These are phyloP conservation scores for Tachystola acroxantha DNA, from an alignment of 2,888 invertebrate species.

Conservation along the genomic window DNA sequence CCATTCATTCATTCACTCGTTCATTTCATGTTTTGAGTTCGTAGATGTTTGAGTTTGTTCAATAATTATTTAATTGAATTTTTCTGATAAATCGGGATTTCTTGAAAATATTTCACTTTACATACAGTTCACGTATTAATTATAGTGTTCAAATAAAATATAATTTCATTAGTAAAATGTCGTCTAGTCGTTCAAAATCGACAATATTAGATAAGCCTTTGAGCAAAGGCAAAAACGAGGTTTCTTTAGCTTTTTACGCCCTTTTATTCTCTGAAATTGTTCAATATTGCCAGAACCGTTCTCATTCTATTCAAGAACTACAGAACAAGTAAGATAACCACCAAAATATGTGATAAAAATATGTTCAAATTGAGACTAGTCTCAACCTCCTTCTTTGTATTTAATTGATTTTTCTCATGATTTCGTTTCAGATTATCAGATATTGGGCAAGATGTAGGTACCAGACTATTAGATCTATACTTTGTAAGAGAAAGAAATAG, in stretches of 20 bases:
- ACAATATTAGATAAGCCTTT: slow-evolving; percentile 94
- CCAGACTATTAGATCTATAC: slow-evolving; percentile 94
- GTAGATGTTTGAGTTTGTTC: too few species aligned
- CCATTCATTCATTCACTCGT: too few species aligned
- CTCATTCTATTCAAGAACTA: slow-evolving; percentile 95
- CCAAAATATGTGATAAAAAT: too few species aligned
- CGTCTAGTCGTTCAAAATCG: slow-evolving; percentile 80
- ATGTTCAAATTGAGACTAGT: too few species aligned
- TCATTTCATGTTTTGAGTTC: too few species aligned
- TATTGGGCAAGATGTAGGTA: slow-evolving; percentile 96
- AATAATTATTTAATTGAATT: too few species aligned
- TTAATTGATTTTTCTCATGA: background rate
- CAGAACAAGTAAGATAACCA: slow-evolving; percentile 87
- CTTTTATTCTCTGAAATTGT: slow-evolving; percentile 98
- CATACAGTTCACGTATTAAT: too few species aligned
- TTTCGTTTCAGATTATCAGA: slow-evolving; percentile 87
- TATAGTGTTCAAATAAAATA: too few species aligned
- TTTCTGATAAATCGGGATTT: too few species aligned
- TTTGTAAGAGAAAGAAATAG: slow-evolving; percentile 95
- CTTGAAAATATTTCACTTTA: too few species aligned
- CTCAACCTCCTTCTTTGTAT: background rate
- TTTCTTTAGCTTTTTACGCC: slow-evolving; percentile 95
- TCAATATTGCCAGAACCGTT: slow-evolving; percentile 98
- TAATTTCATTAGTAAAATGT: too few species aligned
- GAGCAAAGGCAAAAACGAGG: slow-evolving; percentile 95